Base-by-base conservation (phyloP, 30 jellyfish, hydroid and myxozoan genomes). In the Catostylus mosaicus region DNA sequence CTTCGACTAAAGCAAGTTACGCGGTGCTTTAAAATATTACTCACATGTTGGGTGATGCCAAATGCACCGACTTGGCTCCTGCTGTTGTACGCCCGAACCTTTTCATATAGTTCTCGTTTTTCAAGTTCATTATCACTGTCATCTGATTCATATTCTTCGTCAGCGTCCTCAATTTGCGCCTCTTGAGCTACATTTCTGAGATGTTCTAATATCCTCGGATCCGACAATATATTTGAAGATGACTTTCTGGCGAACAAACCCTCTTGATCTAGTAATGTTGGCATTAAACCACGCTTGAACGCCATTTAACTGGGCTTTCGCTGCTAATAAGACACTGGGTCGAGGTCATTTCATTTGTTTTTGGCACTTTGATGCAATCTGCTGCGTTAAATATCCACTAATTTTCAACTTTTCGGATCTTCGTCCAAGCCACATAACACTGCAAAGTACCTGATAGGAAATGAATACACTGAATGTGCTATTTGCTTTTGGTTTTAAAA, bases 31-130 rank as follows among this genome's bases (percentile, higher is more conserved):
- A 34, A 1, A 33, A 23, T 3, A 6, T 22, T 18, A 48, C 96
- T 57, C 48, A 87, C 96, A 38, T 87, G 67, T 61, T 78, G 96
- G 1, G 61, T 52, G 70, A 87, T 64, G 30, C 85, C 82, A 59
- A 87, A 87, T 19, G 96, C 96, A 4, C 96, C 96, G 30, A 62
- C 82, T 50, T 87, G 96, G 64, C 70, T 87, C 52, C 96, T 66
- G 40, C 78, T 87, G 57, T 87, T 87, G 77, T 87, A 87, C 5
- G 96, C 82, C 8, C 69, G 74, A 19, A 87, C 61, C 16, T 73
- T 77, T 30, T 78, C 92, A 20, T 86, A 24, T 46, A 87, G 64
- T 29, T 74, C 88, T 30, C 75, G 76, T 70, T 52, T 79, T 35
- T 87, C 77, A 27, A 47, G 75, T 30, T 87, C 96, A n/a, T 26